Base-by-base conservation (phyloP, 1,140 invertebrate species). In the Halesus radiatus region DNA sequence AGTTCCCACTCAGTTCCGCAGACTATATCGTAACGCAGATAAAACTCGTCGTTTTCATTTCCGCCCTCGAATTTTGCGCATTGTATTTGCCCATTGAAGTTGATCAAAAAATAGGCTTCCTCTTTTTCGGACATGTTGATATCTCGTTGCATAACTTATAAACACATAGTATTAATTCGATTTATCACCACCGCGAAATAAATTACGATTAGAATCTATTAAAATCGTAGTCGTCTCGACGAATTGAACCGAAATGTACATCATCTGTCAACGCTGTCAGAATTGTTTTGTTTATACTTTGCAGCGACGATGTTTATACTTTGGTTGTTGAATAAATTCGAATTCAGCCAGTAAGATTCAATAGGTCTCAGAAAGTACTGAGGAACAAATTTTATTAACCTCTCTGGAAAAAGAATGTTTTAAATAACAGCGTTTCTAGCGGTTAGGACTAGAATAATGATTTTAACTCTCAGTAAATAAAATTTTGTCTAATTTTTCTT, bases 1-100 rank as follows among this genome's bases (percentile, higher is more conserved):
- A 87, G 23, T 20, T 86, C 84, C 88, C 88, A 89, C 60, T 87
- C 86, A 0, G 84, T 75, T 1, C 88, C 88, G 15, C 86, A 82
- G 0, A 88, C 73, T 26, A 87, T 58, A 79, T 88, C 86, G 72
- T 87, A 89, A 22, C 87, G 86, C 56, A 86, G 85, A 72, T 87
- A 87, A 60, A 88, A 73, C 54, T 84, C 86, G 13, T 80, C 78
- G 32, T 77, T 75, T 74, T 76, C 54, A 37, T 64, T 60, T 22
- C 81, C 75, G 8, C 78, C 75, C 53, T 70, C 53, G 52, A 80
- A 80, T 10, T 83, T 45, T 16, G 76, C 52, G 56, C 62, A 75
- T 58, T 83, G 60, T 56, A 80, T 80, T 72, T 80, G 79, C 20
- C 81, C 81, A 20, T 58, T 78, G 29, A 83, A 80, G 45, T 58